Percentiles rank a stretch among this genome's conserved stretches.
Evolutionary conservation across 2,113 vertebrate species (phyloP).

Genomic region (Tinamus guttatus): DNA sequence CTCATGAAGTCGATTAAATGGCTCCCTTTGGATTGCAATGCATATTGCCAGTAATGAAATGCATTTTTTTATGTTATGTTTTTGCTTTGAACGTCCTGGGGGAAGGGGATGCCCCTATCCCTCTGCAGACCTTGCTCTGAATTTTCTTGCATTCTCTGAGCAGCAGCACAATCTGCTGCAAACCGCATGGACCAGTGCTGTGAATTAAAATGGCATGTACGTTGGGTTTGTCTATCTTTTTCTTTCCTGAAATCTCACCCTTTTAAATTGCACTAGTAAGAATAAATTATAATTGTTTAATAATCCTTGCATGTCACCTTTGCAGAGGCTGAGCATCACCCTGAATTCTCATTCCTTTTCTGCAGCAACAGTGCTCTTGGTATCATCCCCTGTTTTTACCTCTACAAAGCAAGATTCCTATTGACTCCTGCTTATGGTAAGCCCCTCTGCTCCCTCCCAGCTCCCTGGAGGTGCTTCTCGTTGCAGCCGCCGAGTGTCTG

Average conservation of each 20-base stretch:
- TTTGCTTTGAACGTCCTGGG: background rate
- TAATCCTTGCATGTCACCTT: background rate
- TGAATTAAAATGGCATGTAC: background rate
- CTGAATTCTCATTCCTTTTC: background rate
- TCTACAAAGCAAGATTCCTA: background rate
- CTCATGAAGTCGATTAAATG: background rate
- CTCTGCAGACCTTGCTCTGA: background rate
- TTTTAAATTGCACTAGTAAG: background rate
- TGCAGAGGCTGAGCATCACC: background rate
- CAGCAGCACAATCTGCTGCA: background rate
- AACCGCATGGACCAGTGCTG: background rate
- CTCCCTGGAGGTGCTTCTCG: background rate
- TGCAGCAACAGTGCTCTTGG: background rate
- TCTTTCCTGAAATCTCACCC: background rate
- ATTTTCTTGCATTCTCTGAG: background rate
- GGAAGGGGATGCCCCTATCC: background rate
- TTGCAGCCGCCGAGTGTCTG: background rate
- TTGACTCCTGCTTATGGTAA: background rate
- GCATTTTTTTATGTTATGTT: background rate
- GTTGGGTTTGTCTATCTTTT: background rate
- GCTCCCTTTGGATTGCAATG: background rate
- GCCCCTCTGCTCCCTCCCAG: background rate
- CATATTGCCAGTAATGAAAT: background rate
- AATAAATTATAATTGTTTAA: background rate
- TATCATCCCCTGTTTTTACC: background rate